Evolutionary conservation across 2,888 invertebrate genomes (phyloP).

Genomic region (Oxystoma pomonae): DNA sequence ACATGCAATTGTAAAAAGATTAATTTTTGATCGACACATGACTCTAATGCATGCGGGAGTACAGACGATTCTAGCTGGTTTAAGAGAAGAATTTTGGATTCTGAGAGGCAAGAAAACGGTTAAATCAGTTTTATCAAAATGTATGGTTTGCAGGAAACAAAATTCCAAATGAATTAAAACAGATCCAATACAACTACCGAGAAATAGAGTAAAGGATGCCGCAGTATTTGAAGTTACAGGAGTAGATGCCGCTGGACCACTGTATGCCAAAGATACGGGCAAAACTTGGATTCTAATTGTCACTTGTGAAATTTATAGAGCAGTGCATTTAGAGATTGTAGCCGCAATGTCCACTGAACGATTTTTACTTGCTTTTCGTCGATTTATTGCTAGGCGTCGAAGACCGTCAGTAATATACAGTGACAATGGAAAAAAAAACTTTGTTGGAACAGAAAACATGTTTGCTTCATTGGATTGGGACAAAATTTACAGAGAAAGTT

Average conservation of each 20-base stretch:
- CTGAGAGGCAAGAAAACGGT: slow-evolving; percentile 21
- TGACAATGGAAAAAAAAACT: too few species aligned
- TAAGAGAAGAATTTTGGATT: slow-evolving; percentile 25
- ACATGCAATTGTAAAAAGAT: background rate
- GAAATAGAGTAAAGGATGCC: background rate
- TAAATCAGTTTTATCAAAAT: slow-evolving; percentile 13
- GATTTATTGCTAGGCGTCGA: too few species aligned
- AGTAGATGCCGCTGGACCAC: background rate
- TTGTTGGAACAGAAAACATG: too few species aligned
- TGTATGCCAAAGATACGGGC: background rate
- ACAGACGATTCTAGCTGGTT: slow-evolving; percentile 13
- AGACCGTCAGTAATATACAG: too few species aligned
- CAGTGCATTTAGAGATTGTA: background rate
- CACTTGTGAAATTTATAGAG: background rate
- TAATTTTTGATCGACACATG: slow-evolving; percentile 4
- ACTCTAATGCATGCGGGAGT: slow-evolving; percentile 5
- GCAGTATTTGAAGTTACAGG: background rate
- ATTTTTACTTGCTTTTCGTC: too few species aligned
- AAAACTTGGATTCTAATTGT: background rate
- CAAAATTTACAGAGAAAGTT: too few species aligned
- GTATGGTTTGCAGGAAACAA: slow-evolving; percentile 22
- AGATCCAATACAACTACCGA: slow-evolving; percentile 21
- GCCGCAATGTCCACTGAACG: background rate
- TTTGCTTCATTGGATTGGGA: too few species aligned
- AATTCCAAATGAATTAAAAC: slow-evolving; percentile 20